Conservation (phyloP, 2,113 vertebrate genomes). For the Toxostoma redivivum region DNA sequence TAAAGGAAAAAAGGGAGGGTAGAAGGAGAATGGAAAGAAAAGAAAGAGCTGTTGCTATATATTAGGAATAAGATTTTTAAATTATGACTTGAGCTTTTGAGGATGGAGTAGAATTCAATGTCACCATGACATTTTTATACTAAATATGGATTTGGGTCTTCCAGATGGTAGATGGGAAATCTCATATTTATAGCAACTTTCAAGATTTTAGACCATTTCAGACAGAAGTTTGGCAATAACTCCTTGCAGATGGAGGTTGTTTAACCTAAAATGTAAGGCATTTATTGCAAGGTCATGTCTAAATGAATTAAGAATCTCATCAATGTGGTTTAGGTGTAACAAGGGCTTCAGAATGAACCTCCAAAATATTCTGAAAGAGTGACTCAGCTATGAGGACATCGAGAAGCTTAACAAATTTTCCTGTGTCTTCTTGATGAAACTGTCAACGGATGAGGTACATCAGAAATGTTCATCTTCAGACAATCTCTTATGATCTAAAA, state of each 20-base stretch:
- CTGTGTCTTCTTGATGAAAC: background rate
- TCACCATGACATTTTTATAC: background rate
- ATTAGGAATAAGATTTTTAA: background rate
- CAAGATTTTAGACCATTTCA: background rate
- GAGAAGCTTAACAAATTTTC: background rate
- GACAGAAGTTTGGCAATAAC: background rate
- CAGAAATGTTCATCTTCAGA: background rate
- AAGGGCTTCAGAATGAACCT: background rate
- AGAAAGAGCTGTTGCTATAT: background rate
- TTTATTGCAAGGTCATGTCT: background rate
- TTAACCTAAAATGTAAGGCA: background rate
- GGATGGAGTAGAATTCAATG: background rate
- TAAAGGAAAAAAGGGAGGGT: background rate
- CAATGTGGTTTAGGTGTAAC: background rate
- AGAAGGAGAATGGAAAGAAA: background rate
- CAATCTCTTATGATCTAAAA: background rate
- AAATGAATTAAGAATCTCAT: background rate
- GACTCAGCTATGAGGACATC: background rate
- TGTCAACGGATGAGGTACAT: background rate
- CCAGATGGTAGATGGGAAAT: background rate
- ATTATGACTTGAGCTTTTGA: background rate
- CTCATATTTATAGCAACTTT: background rate
- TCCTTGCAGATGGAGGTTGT: background rate
- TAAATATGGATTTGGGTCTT: background rate
- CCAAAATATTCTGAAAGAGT: background rate